These are phyloP conservation scores for Drosophila hamatofila DNA, from an alignment of 2,888 invertebrate genomes.

Conservation along the genomic window DNA sequence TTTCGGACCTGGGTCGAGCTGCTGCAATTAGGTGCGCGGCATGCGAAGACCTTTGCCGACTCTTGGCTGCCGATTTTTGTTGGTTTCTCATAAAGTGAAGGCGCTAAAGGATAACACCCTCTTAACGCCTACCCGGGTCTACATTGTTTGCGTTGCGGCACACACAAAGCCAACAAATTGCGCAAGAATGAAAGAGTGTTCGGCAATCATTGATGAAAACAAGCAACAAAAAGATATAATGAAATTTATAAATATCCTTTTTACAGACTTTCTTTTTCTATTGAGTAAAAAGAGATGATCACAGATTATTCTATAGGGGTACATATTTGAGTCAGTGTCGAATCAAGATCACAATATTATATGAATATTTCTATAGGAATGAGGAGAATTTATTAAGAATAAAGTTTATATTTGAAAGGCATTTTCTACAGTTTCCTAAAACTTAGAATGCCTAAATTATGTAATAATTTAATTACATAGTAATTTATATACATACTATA, in stretches of 20 bases:
- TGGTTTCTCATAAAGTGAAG: conserved; percentile 64
- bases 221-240: neutral
- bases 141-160: conserved; percentile 52
- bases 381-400: neutral
- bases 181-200: conserved; percentile 13
- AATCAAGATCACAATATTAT: neutral
- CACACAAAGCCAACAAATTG: conserved; percentile 43
- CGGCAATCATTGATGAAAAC: conserved; percentile 25
- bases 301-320: neutral
- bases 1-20: conserved; percentile 39
- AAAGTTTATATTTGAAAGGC: no score
- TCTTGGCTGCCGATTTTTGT: conserved; percentile 47
- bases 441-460: no score
- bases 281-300: neutral
- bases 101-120: conserved; percentile 84
- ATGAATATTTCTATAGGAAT: neutral
- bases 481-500: neutral
- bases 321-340: neutral
- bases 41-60: conserved; percentile 31
- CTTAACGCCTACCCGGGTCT: conserved; percentile 76
- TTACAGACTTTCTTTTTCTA: neutral
- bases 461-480: no score
- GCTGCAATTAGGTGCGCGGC: conserved; percentile 78
- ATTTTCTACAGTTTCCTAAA: no score
- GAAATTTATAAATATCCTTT: neutral